Conservation (phyloP, 64 coral and sea anemone genomes). For the Pocillopora damicornis region DNA sequence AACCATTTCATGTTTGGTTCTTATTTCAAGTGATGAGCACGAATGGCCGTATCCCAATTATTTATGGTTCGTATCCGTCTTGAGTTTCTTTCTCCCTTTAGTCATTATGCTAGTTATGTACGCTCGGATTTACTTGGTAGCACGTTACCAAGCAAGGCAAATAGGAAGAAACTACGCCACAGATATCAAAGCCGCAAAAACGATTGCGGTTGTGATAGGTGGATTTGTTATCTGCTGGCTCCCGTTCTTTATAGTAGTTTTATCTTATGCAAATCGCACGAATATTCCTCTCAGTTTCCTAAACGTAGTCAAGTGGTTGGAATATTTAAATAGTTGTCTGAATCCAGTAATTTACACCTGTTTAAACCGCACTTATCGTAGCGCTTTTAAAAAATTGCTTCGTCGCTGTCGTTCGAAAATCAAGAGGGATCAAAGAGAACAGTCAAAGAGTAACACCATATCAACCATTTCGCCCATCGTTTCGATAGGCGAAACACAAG, state of each 20-base stretch:
- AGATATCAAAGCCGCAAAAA: conserved; percentile 88
- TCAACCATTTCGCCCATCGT: not conserved
- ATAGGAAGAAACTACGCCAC: conserved; percentile 84
- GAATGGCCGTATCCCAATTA: conserved; percentile 72
- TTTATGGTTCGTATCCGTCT: conserved; percentile 62
- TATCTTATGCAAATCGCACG: conserved; percentile 37
- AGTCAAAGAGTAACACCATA: not conserved
- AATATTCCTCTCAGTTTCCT: conserved; percentile 11
- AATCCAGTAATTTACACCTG: conserved; percentile 95
- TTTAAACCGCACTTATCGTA: conserved; percentile 76
- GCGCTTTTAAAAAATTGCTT: conserved; percentile 69
- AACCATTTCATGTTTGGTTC: conserved; percentile 46
- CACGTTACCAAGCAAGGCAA: conserved; percentile 65
- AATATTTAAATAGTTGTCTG: conserved; percentile 81
- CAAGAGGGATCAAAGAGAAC: conserved; percentile 19
- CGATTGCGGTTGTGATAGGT: conserved; percentile 87
- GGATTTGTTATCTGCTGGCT: conserved; percentile 80
- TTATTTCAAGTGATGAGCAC: not conserved
- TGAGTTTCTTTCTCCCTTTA: conserved; percentile 83
- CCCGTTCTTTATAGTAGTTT: conserved; percentile 77
- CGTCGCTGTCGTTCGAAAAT: conserved; percentile 52
- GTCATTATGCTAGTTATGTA: conserved; percentile 70
- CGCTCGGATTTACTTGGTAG: conserved; percentile 73
- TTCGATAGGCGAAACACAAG: conserved; percentile 11
- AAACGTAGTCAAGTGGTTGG: conserved; percentile 75